phyloP scores from a whole-genome alignment of 2,797 vertebrate genomes.

The Mycteria americana region DNA sequence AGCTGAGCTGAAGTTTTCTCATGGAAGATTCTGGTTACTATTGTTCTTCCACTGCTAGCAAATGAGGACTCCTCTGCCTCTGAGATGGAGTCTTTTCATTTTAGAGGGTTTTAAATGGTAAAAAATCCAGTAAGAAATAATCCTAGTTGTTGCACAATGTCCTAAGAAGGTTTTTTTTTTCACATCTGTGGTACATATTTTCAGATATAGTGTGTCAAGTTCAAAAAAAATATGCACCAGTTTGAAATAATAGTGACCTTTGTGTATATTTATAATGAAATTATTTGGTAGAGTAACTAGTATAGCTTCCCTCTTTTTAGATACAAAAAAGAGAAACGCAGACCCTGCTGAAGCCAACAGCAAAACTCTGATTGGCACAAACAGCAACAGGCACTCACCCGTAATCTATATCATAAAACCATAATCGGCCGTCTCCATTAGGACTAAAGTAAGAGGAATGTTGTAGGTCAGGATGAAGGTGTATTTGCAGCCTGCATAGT shows the following conservation, averaged over 20 bases:
- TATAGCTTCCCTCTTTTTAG: not conserved
- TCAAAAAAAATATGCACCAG: not conserved
- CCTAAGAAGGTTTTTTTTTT: not conserved
- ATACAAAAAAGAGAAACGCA: not conserved
- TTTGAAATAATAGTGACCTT: not conserved
- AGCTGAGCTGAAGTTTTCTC: not conserved
- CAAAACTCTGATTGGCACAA: not conserved
- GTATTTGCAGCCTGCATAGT: slow-evolving; percentile 60
- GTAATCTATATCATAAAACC: slow-evolving; percentile 11
- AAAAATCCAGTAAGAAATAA: not conserved
- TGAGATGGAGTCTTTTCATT: not conserved
- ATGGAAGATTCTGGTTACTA: not conserved
- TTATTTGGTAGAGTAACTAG: not conserved
- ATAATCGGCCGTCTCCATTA: not conserved
- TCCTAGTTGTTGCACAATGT: not conserved
- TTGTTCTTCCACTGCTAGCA: not conserved
- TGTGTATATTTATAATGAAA: not conserved
- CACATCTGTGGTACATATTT: not conserved
- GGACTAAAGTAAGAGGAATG: slow-evolving; percentile 42
- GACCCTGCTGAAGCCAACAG: not conserved
- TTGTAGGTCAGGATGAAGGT: slow-evolving; percentile 30
- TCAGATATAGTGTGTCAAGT: not conserved
- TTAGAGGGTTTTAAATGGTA: not conserved
- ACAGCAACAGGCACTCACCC: not conserved
- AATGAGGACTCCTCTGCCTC: not conserved